Percentiles rank a stretch among this genome's conserved stretches.
Conservation (phyloP, 2,113 vertebrate genomes). For the Dipodomys ordii region DNA sequence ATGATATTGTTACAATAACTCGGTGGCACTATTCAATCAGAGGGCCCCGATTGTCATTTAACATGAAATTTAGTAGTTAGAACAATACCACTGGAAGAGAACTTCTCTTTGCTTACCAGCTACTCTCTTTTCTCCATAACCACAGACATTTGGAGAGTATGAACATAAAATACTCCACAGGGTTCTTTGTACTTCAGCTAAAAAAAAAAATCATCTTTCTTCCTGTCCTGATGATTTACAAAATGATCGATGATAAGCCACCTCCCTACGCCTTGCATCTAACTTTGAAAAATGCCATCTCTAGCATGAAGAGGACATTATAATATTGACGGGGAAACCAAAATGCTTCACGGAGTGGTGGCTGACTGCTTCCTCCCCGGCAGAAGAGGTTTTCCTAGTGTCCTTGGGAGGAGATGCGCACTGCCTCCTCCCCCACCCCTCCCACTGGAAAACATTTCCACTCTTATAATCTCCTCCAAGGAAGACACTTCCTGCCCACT, state of each 20-base stretch:
- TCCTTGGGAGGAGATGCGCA: conserved; percentile 52
- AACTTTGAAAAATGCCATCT: conserved; percentile 46
- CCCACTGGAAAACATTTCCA: conserved; percentile 47
- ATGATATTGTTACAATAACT: background rate
- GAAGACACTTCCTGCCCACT: conserved; percentile 59
- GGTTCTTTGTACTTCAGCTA: background rate
- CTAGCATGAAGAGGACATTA: conserved; percentile 63
- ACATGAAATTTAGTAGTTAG: background rate
- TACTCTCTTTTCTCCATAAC: background rate
- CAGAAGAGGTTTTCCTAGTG: conserved; percentile 44
- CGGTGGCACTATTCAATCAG: background rate
- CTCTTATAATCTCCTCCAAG: conserved; percentile 42
- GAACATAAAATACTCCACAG: background rate
- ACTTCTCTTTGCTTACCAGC: background rate
- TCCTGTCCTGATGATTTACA: background rate
- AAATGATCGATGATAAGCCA: background rate
- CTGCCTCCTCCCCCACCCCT: background rate
- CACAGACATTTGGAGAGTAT: background rate
- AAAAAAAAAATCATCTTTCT: background rate
- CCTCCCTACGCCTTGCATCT: background rate
- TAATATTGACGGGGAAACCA: conserved; percentile 64
- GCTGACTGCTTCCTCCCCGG: conserved; percentile 41
- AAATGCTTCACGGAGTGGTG: conserved; percentile 51
- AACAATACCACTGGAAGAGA: background rate
- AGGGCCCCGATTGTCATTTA: background rate